Conservation (phyloP, 2,888 invertebrate genomes). For the Eupithecia abbreviata region DNA sequence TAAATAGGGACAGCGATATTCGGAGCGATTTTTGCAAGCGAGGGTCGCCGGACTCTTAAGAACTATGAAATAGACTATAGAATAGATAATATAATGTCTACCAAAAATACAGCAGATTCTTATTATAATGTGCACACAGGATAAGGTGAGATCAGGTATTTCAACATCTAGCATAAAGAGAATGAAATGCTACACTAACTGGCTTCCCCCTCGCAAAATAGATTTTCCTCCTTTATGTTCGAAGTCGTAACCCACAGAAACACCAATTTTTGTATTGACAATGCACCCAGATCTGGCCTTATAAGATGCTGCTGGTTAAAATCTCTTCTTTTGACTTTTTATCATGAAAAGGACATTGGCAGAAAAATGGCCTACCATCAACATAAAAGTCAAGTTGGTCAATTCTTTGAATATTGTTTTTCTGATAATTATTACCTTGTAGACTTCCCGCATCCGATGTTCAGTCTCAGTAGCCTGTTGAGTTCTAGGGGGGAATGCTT, state of each 20-base stretch:
- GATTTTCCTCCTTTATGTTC: no score
- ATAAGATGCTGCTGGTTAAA: not conserved
- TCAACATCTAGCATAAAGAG: not conserved
- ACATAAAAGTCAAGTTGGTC: no score
- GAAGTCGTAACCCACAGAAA: no score
- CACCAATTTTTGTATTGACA: not conserved
- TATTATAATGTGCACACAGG: not conserved
- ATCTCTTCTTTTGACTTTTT: not conserved
- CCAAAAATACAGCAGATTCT: not conserved
- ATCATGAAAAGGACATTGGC: no score
- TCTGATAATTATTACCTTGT: conserved; percentile 82
- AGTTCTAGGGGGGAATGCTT: conserved; percentile 84
- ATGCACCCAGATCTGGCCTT: not conserved
- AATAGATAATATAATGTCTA: no score
- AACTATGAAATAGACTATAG: no score
- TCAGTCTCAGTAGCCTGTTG: conserved; percentile 88
- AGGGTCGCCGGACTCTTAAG: no score
- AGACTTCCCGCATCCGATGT: conserved; percentile 94
- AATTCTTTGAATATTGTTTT: not conserved
- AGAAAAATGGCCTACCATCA: no score
- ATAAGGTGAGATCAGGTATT: not conserved
- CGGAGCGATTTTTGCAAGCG: no score
- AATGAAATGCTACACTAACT: no score
- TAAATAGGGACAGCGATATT: no score
- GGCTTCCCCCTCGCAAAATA: no score